phyloP scores from a whole-genome alignment of 2,797 vertebrate genomes.

The Rhabdophis nuchalis region DNA sequence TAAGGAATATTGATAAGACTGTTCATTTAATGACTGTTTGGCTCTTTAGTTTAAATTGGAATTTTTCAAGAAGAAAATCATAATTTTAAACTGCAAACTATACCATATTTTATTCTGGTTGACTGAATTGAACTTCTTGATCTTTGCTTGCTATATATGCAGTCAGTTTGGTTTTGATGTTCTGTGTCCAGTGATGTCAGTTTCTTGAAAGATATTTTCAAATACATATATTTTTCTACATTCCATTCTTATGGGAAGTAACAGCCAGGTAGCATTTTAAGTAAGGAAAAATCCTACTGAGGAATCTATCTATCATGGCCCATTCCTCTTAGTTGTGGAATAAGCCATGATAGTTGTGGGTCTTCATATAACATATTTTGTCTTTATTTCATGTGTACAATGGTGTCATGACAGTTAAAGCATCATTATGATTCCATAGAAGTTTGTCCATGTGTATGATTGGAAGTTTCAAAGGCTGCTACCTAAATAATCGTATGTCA shows the following conservation, averaged over 20 bases:
- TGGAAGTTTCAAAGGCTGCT: neutral
- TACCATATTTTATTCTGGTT: neutral
- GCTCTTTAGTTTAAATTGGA: neutral
- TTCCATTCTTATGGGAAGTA: neutral
- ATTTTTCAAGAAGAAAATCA: neutral
- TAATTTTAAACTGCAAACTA: neutral
- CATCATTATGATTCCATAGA: neutral
- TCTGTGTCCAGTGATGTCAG: neutral
- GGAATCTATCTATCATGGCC: neutral
- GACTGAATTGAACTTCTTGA: neutral
- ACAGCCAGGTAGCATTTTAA: neutral
- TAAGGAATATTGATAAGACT: neutral
- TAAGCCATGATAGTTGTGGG: neutral
- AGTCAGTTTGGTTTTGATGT: neutral
- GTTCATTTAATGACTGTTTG: neutral
- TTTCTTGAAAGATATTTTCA: neutral
- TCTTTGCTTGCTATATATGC: neutral
- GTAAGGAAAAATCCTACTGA: neutral
- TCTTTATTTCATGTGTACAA: neutral
- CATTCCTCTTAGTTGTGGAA: neutral
- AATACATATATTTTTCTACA: neutral
- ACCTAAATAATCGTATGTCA: neutral
- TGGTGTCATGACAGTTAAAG: neutral
- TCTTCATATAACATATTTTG: neutral
- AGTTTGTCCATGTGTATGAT: neutral